Evolutionary conservation across 1,140 invertebrate genomes (phyloP), one percentile per base, ranked within the genome.

Genomic region (Achatina immaculata): DNA sequence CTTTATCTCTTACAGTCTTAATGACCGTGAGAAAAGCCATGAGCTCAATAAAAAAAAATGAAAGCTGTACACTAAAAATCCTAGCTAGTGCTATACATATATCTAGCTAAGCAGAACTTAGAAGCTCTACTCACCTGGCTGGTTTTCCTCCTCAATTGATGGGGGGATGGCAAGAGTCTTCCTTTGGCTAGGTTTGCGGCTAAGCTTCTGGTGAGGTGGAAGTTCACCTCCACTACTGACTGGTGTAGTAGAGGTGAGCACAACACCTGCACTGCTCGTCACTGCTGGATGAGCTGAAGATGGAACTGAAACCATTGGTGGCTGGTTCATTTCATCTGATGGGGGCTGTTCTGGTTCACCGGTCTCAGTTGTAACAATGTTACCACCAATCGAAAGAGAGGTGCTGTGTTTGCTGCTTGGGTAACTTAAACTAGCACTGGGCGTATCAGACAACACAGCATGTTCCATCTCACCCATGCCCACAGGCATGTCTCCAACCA

Each of bases 281-380:
- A 31, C n/a, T 6, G 28, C 11, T 62, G 58, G 31, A 3, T n/a
- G 28, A 21, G 9, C 28, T 6, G 28, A 19, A 31, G 58, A 9
- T 6, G 1, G 28, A 6, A 28, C 58, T 31, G 31, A 62, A 62
- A 28, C n/a, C 28, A 62, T 9, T n/a, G 31, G 2, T 62, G 2
- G 7, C 48, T 9, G 48, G n/a, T n/a, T n/a, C n/a, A n/a, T n/a
- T n/a, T n/a, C n/a, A n/a, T n/a, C 9, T 62, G 58, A 6, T 16
- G 7, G 58, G 2, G 14, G 24, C 11, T 69, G 45, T 51, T 51
- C 72, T 51, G 7, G 42, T 74, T 43, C 72, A 74, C 72, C 42
- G 0, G 71, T 68, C n/a, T 69, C 68, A 40, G 7, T 3, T 42
- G 72, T 36, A 34, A 76, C 74, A 76, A 76, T 58, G 16, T 76